Evolutionary conservation across 1,140 invertebrate species (phyloP).

Genomic region (Magallana ariakensis): DNA sequence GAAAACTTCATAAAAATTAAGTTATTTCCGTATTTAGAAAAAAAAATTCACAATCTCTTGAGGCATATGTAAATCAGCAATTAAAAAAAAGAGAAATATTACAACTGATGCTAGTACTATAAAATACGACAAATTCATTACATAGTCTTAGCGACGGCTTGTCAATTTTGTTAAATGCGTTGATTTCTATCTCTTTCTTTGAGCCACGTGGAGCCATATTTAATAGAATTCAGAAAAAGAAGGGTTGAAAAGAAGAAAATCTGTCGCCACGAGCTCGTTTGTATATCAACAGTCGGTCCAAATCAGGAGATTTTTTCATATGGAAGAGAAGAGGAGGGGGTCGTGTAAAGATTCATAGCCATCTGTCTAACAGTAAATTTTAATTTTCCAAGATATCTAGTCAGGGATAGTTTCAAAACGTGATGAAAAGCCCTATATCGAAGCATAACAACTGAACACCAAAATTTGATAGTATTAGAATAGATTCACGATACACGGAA

Average conservation of each 20-base stretch:
- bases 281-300: background rate
- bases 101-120: background rate
- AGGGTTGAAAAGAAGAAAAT: background rate
- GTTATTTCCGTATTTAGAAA: no score
- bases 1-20: no score
- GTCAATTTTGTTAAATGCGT: constrained; percentile 3
- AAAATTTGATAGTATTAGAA: no score
- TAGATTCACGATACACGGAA: no score
- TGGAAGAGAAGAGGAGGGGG: no score
- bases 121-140: background rate
- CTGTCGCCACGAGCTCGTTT: constrained; percentile 9
- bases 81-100: background rate
- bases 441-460: no score
- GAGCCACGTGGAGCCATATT: constrained; percentile 18
- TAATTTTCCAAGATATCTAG: no score
- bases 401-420: no score
- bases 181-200: constrained; percentile 13
- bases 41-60: background rate
- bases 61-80: background rate
- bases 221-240: background rate
- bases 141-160: background rate
- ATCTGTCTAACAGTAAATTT: no score
- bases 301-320: background rate
- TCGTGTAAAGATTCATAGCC: no score
- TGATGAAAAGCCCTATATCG: no score